These are phyloP conservation scores for Corythornis cristatus DNA, from an alignment of 2,113 vertebrate genomes.

Conservation along the genomic window DNA sequence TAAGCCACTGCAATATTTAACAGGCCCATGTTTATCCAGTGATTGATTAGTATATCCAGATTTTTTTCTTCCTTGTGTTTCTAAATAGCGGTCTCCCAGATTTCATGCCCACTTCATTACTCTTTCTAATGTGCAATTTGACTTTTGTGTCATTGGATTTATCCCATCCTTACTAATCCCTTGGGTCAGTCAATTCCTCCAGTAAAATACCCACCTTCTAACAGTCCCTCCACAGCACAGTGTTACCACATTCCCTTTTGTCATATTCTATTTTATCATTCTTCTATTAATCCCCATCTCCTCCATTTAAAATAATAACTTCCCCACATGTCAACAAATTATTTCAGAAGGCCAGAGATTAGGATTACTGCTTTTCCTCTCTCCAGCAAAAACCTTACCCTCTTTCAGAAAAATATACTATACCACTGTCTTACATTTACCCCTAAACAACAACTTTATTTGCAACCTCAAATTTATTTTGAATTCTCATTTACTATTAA, in stretches of 20 bases:
- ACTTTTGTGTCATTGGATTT: neutral
- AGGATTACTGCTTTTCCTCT: neutral
- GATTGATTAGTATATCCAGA: neutral
- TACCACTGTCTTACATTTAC: neutral
- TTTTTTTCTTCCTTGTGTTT: neutral
- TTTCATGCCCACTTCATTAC: neutral
- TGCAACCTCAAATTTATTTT: neutral
- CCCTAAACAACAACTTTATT: neutral
- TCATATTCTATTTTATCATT: neutral
- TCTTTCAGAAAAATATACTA: neutral
- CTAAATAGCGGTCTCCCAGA: neutral
- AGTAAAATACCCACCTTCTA: neutral
- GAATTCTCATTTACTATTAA: neutral
- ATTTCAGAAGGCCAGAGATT: neutral
- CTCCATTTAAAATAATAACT: neutral
- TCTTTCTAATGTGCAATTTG: neutral
- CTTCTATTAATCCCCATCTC: neutral
- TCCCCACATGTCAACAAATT: neutral
- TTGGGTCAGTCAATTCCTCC: neutral
- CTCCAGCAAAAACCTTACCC: neutral
- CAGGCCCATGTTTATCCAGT: neutral
- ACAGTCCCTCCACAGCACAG: neutral
- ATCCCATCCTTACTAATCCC: neutral
- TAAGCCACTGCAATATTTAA: neutral
- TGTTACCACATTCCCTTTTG: neutral